A percentile compares a stretch with the other conserved stretches of the same genome.
phyloP scores from a whole-genome alignment of 1,140 invertebrate genomes.

The Leguminivora glycinivorella region DNA sequence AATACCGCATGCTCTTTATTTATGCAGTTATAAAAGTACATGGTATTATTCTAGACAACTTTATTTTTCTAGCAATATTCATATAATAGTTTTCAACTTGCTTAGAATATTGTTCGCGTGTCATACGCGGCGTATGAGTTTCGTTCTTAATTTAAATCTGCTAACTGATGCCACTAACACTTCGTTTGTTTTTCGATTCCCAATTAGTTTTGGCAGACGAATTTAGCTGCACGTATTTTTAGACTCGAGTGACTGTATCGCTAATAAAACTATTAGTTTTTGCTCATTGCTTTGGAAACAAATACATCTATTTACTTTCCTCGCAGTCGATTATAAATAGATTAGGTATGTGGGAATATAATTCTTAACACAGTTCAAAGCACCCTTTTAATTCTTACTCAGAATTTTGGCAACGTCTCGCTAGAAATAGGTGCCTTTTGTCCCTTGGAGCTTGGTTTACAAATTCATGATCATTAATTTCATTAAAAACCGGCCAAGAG shows the following conservation, averaged over 20 bases:
- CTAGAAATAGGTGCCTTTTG: too few relatives aligned
- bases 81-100: background rate
- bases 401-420: too few relatives aligned
- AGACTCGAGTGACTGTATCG: conserved; percentile 11
- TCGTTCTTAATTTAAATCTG: conserved; percentile 26
- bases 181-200: conserved; percentile 23
- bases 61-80: too few relatives aligned
- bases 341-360: too few relatives aligned
- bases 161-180: conserved; percentile 26
- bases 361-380: too few relatives aligned
- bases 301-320: too few relatives aligned
- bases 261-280: conserved; percentile 11
- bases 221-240: conserved; percentile 14
- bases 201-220: conserved; percentile 25
- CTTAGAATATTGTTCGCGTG: background rate
- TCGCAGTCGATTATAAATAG: too few relatives aligned
- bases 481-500: too few relatives aligned
- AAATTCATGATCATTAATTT: too few relatives aligned
- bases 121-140: too few relatives aligned
- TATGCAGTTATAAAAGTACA: background rate
- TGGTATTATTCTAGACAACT: background rate
- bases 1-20: background rate
- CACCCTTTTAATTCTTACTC: too few relatives aligned
- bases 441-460: too few relatives aligned
- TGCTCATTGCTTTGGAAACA: background rate